Evolutionary conservation across 2,797 vertebrate species (phyloP), one percentile per base, ranked within the genome.

Genomic region (Tauraco hartlaubi): DNA sequence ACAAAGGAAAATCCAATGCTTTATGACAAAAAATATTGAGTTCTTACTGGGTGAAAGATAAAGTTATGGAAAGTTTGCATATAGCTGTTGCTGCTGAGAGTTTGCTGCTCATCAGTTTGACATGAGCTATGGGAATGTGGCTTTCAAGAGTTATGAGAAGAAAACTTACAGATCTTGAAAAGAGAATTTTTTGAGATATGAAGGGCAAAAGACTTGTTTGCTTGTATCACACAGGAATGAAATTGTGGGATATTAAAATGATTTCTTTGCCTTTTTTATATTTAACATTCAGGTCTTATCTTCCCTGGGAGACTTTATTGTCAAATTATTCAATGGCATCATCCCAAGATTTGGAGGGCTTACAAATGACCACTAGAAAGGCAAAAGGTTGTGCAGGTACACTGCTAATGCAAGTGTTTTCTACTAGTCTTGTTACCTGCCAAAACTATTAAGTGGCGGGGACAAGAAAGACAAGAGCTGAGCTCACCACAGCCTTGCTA

Each of bases 231-330:
- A 0, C 5, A 67, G 20, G 58, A 61, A 44, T 81, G 33, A 77
- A 90, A 71, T 43, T 1, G 1, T 29, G 15, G 8, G 3, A 1
- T 49, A 9, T n/a, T 54, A 67, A 51, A 31, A 76, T 0, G 1
- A 9, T 51, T 69, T 85, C 5, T 64, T 79, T 55, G 28, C 3
- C 5, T 73, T 64, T 84, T 85, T 74, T 21, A 3, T 43, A 43
- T 67, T 80, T 74, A 54, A 39, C 21, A 19, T 48, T 35, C 48
- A 58, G 7, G 15, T 74, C 29, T 74, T 18, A 23, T 54, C 17
- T 85, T 73, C 37, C 62, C 12, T 18, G 9, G 20, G 28, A 80
- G 48, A 59, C 19, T 43, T 64, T 31, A 37, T 23, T 54, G 5
- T 67, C 35, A 58, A n/a, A 31, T 51, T 15, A 37, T 62, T 72